Conservation (phyloP, 2,113 vertebrate species). For the Malurus alboscapulatus region DNA sequence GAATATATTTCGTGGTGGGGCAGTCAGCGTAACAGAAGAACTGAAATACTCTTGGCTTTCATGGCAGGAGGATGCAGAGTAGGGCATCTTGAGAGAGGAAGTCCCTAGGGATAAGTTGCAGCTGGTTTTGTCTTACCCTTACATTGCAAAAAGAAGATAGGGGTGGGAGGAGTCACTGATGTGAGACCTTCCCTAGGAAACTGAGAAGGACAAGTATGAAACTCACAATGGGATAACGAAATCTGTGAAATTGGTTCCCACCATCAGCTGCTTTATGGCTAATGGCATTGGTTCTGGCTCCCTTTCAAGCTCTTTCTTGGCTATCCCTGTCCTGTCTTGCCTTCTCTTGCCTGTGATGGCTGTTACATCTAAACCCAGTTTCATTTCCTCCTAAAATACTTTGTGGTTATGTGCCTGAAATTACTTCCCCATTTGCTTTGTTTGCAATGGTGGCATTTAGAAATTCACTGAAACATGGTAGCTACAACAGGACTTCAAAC, state of each 20-base stretch:
- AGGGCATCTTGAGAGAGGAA: not conserved
- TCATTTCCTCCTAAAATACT: not conserved
- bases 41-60: not conserved
- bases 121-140: conserved; percentile 29
- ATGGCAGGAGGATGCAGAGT: not conserved
- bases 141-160: not conserved
- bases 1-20: not conserved
- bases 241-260: not conserved
- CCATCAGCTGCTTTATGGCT: not conserved
- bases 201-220: conserved; percentile 22
- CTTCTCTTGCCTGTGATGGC: not conserved
- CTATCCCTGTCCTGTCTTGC: not conserved
- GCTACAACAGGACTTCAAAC: not conserved
- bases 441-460: not conserved
- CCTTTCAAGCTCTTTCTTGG: not conserved
- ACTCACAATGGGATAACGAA: not conserved
- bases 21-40: not conserved
- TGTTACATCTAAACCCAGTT: not conserved
- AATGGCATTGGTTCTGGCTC: conserved; percentile 20
- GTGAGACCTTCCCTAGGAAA: not conserved
- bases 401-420: not conserved
- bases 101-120: not conserved
- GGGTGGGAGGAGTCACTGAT: not conserved
- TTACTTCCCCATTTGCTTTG: not conserved
- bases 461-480: not conserved